Percentiles rank a stretch among this genome's conserved stretches.
phyloP scores from a whole-genome alignment of 2,797 vertebrate species.

The Sebastes matsubarae region DNA sequence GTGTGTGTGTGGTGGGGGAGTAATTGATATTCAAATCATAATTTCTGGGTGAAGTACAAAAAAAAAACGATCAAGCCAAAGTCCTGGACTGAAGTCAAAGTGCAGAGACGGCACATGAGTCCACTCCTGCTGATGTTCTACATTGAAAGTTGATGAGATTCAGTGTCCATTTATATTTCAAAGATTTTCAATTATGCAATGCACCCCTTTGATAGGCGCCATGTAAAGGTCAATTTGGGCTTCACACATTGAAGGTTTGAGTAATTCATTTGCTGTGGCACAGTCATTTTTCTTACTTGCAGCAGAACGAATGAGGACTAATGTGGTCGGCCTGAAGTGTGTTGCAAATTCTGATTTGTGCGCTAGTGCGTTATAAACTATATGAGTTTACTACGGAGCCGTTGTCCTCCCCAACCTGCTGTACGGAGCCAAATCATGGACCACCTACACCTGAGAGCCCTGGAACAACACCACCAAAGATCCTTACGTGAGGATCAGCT shows the following conservation, averaged over 20 bases:
- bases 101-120: not conserved
- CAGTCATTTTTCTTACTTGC: conserved; percentile 74
- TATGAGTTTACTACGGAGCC: not conserved
- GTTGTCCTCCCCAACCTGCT: not conserved
- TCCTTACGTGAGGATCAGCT: not conserved
- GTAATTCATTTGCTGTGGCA: conserved; percentile 69
- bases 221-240: conserved; percentile 75
- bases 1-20: not conserved
- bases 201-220: conserved; percentile 52
- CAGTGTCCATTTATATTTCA: conserved; percentile 72
- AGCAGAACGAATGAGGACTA: conserved; percentile 70
- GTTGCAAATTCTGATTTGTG: conserved; percentile 55
- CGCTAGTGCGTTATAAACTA: conserved; percentile 19
- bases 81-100: conserved; percentile 7
- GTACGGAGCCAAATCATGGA: not conserved
- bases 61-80: conserved; percentile 10
- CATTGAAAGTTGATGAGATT: conserved; percentile 57
- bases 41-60: conserved; percentile 3
- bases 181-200: conserved; percentile 75
- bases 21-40: conserved; percentile 2
- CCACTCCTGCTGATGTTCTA: conserved; percentile 37
- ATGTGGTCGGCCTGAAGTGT: conserved; percentile 45
- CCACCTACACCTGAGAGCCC: not conserved
- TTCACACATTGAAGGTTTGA: conserved; percentile 56
- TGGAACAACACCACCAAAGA: not conserved